A percentile compares a stretch with the other conserved stretches of the same genome.
Evolutionary conservation across 2,888 invertebrate genomes (phyloP).

Genomic region (Matsumyia berberina): DNA sequence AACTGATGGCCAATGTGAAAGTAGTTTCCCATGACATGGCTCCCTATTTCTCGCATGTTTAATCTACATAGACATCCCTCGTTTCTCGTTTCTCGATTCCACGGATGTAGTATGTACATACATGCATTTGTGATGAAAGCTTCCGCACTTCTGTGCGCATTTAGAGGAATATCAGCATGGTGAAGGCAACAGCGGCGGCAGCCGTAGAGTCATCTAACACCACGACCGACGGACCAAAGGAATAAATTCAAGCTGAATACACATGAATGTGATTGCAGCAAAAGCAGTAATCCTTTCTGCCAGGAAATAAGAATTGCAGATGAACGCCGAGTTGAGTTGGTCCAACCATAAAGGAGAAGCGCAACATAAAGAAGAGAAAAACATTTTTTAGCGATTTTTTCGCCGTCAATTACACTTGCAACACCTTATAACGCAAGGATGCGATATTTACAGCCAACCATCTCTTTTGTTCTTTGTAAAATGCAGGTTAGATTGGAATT

Average conservation of each 20-base stretch:
- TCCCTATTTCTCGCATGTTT: slow-evolving; percentile 73
- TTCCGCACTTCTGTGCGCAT: slow-evolving; percentile 71
- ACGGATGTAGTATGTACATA: slow-evolving; percentile 34
- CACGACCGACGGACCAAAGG: slow-evolving; percentile 55
- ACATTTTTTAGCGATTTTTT: slow-evolving; percentile 52
- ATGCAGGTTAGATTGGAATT: slow-evolving; percentile 60
- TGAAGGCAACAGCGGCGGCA: slow-evolving; percentile 4
- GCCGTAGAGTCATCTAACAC: slow-evolving; percentile 43
- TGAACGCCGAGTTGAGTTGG: slow-evolving; percentile 41
- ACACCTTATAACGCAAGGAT: slow-evolving; percentile 67
- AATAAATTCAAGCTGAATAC: slow-evolving; percentile 72
- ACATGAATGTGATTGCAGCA: slow-evolving; percentile 73
- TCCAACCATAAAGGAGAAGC: slow-evolving; percentile 27
- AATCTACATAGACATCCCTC: slow-evolving; percentile 58
- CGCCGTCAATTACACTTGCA: slow-evolving; percentile 66
- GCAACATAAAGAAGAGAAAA: background rate
- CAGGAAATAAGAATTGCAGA: slow-evolving; percentile 73
- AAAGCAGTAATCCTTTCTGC: slow-evolving; percentile 67
- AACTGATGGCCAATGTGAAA: slow-evolving; percentile 73
- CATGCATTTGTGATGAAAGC: slow-evolving; percentile 72
- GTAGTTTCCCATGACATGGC: slow-evolving; percentile 69
- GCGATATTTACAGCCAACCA: slow-evolving; percentile 49
- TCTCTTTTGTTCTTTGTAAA: slow-evolving; percentile 25
- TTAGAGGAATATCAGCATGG: slow-evolving; percentile 56
- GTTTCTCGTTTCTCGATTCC: slow-evolving; percentile 59